Percentiles rank a stretch among this genome's conserved stretches.
These are phyloP conservation scores for Meloidogyne chitwoodi DNA, from an alignment of 1,140 invertebrate species.

Conservation along the genomic window DNA sequence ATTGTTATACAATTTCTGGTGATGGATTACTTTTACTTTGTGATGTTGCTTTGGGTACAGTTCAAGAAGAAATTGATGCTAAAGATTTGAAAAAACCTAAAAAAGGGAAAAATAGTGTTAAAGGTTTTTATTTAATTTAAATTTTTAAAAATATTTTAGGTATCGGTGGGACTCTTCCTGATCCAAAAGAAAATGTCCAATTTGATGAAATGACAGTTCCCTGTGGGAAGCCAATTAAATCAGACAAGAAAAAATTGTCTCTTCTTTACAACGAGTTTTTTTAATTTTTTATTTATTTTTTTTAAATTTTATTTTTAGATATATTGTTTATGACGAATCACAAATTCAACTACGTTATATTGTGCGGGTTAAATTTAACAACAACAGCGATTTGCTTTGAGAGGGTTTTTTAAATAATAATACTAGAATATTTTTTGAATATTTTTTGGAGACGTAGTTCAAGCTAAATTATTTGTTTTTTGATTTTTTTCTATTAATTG, in stretches of 20 bases:
- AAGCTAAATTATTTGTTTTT: too few relatives aligned
- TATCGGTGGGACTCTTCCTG: slow-evolving; percentile 35
- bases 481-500: too few relatives aligned
- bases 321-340: slow-evolving; percentile 83
- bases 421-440: too few relatives aligned
- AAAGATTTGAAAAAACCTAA: slow-evolving; percentile 40
- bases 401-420: background rate
- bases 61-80: slow-evolving; percentile 37
- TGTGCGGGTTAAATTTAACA: slow-evolving; percentile 40
- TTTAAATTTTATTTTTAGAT: slow-evolving; percentile 63
- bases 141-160: slow-evolving; percentile 25
- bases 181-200: slow-evolving; percentile 26
- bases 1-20: slow-evolving; percentile 73
- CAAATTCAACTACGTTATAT: slow-evolving; percentile 71
- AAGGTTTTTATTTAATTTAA: slow-evolving; percentile 24
- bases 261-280: slow-evolving; percentile 45
- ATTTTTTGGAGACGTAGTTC: too few relatives aligned
- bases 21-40: slow-evolving; percentile 80
- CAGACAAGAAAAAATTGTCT: slow-evolving; percentile 1
- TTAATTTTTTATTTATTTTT: background rate
- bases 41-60: slow-evolving; percentile 65
- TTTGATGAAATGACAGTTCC: slow-evolving; percentile 38
- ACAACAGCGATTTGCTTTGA: slow-evolving; percentile 14
- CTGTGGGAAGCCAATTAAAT: slow-evolving; percentile 29
- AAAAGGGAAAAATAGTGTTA: slow-evolving; percentile 36